phyloP scores from a whole-genome alignment of 2,888 invertebrate genomes.

The Desoria tigrina region DNA sequence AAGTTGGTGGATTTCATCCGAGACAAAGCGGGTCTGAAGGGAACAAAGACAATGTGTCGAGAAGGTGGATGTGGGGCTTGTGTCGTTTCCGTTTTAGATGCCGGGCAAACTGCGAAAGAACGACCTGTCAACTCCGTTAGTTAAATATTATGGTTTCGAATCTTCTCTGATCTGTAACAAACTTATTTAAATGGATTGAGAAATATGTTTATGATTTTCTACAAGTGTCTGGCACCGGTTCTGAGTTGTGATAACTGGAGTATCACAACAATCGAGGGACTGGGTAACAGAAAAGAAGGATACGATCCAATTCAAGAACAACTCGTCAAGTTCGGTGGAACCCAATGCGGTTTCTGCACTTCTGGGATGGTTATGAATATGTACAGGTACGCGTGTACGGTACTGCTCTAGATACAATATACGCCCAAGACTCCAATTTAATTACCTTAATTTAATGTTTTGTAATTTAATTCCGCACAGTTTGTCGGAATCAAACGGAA shows the following conservation, averaged over 20 bases:
- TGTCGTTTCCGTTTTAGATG: constrained; percentile 35
- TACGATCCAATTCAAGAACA: constrained; percentile 69
- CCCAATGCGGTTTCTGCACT: constrained; percentile 70
- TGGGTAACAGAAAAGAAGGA: constrained; percentile 67
- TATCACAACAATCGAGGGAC: constrained; percentile 71
- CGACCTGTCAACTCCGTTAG: constrained; percentile 68
- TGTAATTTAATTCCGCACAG: background rate
- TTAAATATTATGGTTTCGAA: no score
- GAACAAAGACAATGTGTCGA: constrained; percentile 41
- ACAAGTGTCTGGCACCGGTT: constrained; percentile 66
- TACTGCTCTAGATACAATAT: background rate
- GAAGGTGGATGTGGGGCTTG: constrained; percentile 75
- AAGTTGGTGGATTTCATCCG: constrained; percentile 44
- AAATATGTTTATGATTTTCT: background rate
- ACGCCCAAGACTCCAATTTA: background rate
- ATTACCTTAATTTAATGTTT: background rate
- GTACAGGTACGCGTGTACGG: constrained; percentile 55
- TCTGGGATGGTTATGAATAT: constrained; percentile 73
- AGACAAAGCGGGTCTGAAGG: constrained; percentile 36
- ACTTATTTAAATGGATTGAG: background rate
- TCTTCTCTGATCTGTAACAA: no score
- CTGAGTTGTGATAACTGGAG: constrained; percentile 68
- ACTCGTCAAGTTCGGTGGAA: constrained; percentile 60
- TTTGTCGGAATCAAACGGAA: background rate
- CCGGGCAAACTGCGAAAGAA: constrained; percentile 58